Percentiles rank a stretch among this genome's conserved stretches.
Conservation (phyloP, 2,797 vertebrate species). For the Leuciscus waleckii region DNA sequence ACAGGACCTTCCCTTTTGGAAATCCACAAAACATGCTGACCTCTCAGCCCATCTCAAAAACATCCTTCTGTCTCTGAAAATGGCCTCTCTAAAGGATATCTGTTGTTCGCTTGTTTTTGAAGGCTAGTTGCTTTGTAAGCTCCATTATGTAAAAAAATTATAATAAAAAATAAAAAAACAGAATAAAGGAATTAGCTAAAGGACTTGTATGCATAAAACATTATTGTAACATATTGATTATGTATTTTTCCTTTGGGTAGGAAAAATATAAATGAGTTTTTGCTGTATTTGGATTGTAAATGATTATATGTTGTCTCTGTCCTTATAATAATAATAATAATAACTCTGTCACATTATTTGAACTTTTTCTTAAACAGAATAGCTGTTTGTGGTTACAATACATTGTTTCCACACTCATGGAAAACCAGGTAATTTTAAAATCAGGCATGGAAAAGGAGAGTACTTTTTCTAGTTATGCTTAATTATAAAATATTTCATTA, state of each 20-base stretch:
- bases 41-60: slow-evolving; percentile 56
- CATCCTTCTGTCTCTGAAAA: slow-evolving; percentile 32
- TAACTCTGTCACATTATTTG: not conserved
- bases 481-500: not conserved
- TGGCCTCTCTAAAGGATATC: slow-evolving; percentile 27
- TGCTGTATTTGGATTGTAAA: slow-evolving; percentile 13
- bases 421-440: not conserved
- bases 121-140: slow-evolving; percentile 13
- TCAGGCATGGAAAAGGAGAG: not conserved
- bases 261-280: not conserved
- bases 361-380: not conserved
- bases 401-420: not conserved
- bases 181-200: not conserved
- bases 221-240: slow-evolving; percentile 3
- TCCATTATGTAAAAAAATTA: not conserved
- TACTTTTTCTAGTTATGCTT: not conserved
- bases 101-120: slow-evolving; percentile 33
- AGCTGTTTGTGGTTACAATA: not conserved
- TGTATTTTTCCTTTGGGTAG: not conserved
- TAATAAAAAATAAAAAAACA: not conserved
- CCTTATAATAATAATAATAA: not conserved
- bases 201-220: not conserved
- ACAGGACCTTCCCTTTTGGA: slow-evolving; percentile 67
- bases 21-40: slow-evolving; percentile 68
- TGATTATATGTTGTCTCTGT: not conserved